Percentiles rank a stretch among this genome's conserved stretches.
These are phyloP conservation scores for Lasioglossum figueresi DNA, from an alignment of 2,888 invertebrate species.

Conservation along the genomic window DNA sequence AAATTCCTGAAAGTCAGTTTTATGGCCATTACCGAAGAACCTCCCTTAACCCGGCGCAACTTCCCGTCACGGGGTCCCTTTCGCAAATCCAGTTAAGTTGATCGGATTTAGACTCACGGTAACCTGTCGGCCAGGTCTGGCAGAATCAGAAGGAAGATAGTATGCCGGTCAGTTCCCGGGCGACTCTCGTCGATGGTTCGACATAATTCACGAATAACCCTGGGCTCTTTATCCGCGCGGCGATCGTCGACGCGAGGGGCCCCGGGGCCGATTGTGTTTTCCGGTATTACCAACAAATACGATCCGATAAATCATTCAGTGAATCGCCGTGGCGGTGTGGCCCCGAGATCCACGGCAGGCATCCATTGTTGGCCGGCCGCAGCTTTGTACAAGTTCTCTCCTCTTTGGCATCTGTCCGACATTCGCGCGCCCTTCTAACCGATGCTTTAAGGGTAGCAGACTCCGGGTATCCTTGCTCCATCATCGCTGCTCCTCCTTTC, in stretches of 20 bases:
- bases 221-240: slow-evolving; percentile 35
- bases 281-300: slow-evolving; percentile 69
- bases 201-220: slow-evolving; percentile 47
- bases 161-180: slow-evolving; percentile 38
- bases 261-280: slow-evolving; percentile 57
- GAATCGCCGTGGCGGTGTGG: slow-evolving; percentile 56
- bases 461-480: neutral
- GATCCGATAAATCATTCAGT: slow-evolving; percentile 74
- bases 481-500: slow-evolving; percentile 19
- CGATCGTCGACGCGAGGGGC: slow-evolving; percentile 45
- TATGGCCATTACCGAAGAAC: neutral
- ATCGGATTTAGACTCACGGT: neutral
- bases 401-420: slow-evolving; percentile 70
- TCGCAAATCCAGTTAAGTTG: neutral
- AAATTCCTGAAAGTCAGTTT: neutral
- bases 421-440: slow-evolving; percentile 48
- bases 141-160: slow-evolving; percentile 2
- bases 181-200: slow-evolving; percentile 41
- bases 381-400: slow-evolving; percentile 65
- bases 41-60: neutral
- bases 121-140: neutral
- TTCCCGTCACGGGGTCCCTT: neutral
- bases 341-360: slow-evolving; percentile 56
- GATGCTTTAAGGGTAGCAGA: slow-evolving; percentile 15
- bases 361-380: slow-evolving; percentile 61